These are phyloP conservation scores for Stegodyphus dumicola DNA, from an alignment of 1,140 invertebrate species.

Conservation along the genomic window DNA sequence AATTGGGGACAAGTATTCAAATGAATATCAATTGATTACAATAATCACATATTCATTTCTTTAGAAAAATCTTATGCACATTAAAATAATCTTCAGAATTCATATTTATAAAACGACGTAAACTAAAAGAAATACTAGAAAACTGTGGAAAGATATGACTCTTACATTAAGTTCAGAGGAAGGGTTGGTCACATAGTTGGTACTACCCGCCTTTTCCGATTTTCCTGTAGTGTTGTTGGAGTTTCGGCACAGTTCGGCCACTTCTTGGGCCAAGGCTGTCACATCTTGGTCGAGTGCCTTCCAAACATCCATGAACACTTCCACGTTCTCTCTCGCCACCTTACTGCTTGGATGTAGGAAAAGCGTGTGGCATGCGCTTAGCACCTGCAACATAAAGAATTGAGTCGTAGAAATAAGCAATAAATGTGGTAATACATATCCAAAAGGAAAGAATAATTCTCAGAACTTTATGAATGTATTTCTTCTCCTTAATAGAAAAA, in stretches of 20 bases:
- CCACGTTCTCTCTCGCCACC: slow-evolving; percentile 96
- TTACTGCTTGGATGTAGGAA: slow-evolving; percentile 92
- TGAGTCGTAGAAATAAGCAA: background rate
- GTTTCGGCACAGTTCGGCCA: slow-evolving; percentile 83
- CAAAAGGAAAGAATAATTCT: background rate
- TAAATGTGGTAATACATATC: background rate
- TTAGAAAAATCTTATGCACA: too few species aligned
- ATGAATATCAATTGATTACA: too few species aligned
- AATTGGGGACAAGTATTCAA: too few species aligned
- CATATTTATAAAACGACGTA: too few species aligned
- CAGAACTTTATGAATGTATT: background rate
- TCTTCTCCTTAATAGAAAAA: background rate
- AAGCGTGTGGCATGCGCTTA: slow-evolving; percentile 91
- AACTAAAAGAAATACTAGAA: too few species aligned
- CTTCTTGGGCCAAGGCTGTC: slow-evolving; percentile 84
- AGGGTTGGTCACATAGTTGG: too few species aligned
- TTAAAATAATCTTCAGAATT: too few species aligned
- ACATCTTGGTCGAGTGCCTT: slow-evolving; percentile 91
- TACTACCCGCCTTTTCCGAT: too few species aligned
- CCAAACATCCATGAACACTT: slow-evolving; percentile 98
- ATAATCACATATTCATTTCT: too few species aligned
- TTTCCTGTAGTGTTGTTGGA: slow-evolving; percentile 77
- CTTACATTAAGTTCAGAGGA: too few species aligned
- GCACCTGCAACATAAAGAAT: slow-evolving; percentile 76
- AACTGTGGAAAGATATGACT: too few species aligned